Evolutionary conservation across 2,888 invertebrate species (phyloP).

Genomic region (Acanthosepion pharaonis): DNA sequence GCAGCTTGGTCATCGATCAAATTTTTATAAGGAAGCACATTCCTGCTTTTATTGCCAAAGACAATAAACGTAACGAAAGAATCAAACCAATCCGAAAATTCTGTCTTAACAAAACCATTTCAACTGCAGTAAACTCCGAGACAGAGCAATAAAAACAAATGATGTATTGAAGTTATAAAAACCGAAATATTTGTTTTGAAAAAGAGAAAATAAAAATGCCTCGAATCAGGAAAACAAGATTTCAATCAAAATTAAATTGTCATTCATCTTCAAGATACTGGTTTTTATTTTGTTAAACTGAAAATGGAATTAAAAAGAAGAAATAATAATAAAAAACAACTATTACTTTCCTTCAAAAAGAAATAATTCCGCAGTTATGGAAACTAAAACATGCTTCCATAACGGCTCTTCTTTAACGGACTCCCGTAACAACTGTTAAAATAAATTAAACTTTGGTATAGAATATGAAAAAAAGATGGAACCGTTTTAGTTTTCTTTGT

Average conservation of each 20-base stretch:
- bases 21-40: background rate
- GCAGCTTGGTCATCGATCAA: background rate
- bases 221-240: background rate
- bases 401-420: too few species aligned
- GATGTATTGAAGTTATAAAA: constrained; percentile 33
- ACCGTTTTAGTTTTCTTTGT: too few species aligned
- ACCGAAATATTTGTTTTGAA: constrained; percentile 15
- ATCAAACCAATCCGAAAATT: background rate
- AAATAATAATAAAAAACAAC: too few species aligned
- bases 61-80: background rate
- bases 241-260: constrained; percentile 13
- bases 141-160: background rate
- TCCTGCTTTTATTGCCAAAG: background rate
- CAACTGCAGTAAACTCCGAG: background rate
- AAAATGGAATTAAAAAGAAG: background rate
- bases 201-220: background rate
- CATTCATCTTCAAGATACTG: background rate
- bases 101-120: background rate
- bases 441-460: too few species aligned
- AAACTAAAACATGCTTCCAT: too few species aligned
- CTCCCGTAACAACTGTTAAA: too few species aligned
- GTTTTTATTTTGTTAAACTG: background rate
- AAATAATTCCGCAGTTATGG: too few species aligned
- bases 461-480: too few species aligned
- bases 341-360: too few species aligned